Percentiles rank a stretch among this genome's conserved stretches.
phyloP scores from a whole-genome alignment of 2,888 invertebrate genomes.

The Cynaeus angustus region DNA sequence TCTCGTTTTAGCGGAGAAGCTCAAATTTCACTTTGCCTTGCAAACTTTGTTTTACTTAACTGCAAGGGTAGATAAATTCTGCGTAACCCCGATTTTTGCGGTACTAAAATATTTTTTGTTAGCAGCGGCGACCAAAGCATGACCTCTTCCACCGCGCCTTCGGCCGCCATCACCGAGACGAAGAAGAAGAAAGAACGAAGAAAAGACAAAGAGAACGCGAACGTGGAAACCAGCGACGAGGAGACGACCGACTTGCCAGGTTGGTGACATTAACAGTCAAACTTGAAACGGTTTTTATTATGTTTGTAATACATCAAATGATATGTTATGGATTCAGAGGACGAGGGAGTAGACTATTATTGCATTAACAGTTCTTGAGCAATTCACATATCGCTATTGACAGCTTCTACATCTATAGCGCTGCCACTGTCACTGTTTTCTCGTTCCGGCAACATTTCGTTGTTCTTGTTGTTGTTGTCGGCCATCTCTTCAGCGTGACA shows the following conservation, averaged over 20 bases:
- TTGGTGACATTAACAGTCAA: conserved; percentile 57
- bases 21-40: background rate
- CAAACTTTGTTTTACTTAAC: background rate
- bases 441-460: conserved; percentile 64
- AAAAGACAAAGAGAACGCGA: conserved; percentile 73
- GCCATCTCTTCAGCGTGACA: conserved; percentile 83
- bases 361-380: conserved; percentile 1
- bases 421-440: conserved; percentile 56
- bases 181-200: conserved; percentile 78
- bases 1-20: conserved; percentile 14
- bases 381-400: conserved; percentile 55
- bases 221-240: conserved; percentile 77
- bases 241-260: conserved; percentile 74
- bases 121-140: conserved; percentile 67
- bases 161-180: conserved; percentile 71
- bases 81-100: too few relatives aligned
- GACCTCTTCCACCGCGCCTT: conserved; percentile 55
- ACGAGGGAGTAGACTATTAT: background rate
- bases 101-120: too few relatives aligned
- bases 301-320: conserved; percentile 14
- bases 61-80: too few relatives aligned
- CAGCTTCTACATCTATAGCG: conserved; percentile 64
- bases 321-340: conserved; percentile 7
- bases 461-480: conserved; percentile 68
- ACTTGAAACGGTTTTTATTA: conserved; percentile 17